phyloP scores from a whole-genome alignment of 2,888 invertebrate species.

The Calliopum simillimum region DNA sequence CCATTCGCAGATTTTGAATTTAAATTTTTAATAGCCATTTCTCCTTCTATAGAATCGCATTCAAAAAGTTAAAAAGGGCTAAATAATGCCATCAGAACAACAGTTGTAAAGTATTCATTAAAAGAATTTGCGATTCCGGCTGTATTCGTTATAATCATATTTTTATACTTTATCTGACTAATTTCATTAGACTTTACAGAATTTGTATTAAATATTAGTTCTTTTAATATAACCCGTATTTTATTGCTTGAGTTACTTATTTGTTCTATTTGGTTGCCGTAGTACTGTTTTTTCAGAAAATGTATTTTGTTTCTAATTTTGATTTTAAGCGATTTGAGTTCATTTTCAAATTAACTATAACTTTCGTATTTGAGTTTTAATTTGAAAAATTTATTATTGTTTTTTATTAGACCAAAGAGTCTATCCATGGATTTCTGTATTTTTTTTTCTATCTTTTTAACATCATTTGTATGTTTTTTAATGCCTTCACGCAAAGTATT shows the following conservation, averaged over 20 bases:
- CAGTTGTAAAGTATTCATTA: neutral
- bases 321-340: neutral
- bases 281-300: neutral
- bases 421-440: no score
- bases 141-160: neutral
- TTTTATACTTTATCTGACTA: neutral
- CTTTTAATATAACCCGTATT: slow-evolving; percentile 1
- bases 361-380: neutral
- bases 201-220: neutral
- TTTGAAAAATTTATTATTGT: no score
- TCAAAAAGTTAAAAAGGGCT: neutral
- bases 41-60: no score
- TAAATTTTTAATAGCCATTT: neutral
- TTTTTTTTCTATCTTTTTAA: neutral
- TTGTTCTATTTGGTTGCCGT: neutral
- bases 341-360: slow-evolving; percentile 3
- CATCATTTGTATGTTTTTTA: neutral
- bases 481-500: neutral
- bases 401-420: no score
- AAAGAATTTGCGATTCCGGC: neutral
- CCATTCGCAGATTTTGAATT: slow-evolving; percentile 4
- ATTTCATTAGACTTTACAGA: neutral
- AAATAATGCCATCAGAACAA: neutral
- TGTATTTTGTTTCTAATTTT: neutral
- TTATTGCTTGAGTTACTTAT: neutral